A percentile compares a stretch with the other conserved stretches of the same genome.
Evolutionary conservation across 2,888 invertebrate genomes (phyloP).

Genomic region (Phoronis australis): DNA sequence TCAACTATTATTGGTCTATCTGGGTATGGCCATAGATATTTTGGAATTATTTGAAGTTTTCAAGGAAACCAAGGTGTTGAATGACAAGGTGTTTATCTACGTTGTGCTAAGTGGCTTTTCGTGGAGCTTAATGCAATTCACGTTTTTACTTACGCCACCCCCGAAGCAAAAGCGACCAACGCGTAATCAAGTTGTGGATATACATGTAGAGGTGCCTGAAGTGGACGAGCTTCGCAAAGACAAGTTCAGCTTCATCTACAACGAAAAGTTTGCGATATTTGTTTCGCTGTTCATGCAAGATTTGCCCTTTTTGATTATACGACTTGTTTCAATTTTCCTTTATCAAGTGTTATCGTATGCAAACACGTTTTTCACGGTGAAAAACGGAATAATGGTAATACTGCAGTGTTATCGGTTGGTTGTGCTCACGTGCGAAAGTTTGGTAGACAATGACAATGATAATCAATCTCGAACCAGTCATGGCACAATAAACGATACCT

Average conservation of each 20-base stretch:
- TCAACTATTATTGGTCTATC: slow-evolving; percentile 38
- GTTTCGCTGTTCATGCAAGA: slow-evolving; percentile 49
- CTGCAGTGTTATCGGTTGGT: slow-evolving; percentile 76
- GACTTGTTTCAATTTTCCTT: slow-evolving; percentile 75
- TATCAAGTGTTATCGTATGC: slow-evolving; percentile 87
- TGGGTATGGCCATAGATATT: slow-evolving; percentile 44
- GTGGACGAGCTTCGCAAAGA: too few species aligned
- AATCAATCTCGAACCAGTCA: too few species aligned
- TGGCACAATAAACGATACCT: too few species aligned
- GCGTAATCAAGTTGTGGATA: too few species aligned
- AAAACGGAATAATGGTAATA: slow-evolving; percentile 81
- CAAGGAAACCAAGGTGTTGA: too few species aligned
- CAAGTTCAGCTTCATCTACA: too few species aligned
- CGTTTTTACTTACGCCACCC: slow-evolving; percentile 58
- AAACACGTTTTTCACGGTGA: slow-evolving; percentile 94
- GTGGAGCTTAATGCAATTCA: slow-evolving; percentile 46
- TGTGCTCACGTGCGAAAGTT: too few species aligned
- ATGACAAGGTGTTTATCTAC: too few species aligned
- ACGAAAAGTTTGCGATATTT: too few species aligned
- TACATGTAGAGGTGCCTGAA: too few species aligned
- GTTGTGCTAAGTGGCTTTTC: slow-evolving; percentile 55
- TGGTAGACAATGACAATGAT: too few species aligned
- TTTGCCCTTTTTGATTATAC: slow-evolving; percentile 46
- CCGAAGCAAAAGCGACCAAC: too few species aligned
- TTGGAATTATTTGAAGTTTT: slow-evolving; percentile 85